A percentile compares a stretch with the other conserved stretches of the same genome.
Evolutionary conservation across 2,797 vertebrate genomes (phyloP).

Genomic region (Artibeus lituratus): DNA sequence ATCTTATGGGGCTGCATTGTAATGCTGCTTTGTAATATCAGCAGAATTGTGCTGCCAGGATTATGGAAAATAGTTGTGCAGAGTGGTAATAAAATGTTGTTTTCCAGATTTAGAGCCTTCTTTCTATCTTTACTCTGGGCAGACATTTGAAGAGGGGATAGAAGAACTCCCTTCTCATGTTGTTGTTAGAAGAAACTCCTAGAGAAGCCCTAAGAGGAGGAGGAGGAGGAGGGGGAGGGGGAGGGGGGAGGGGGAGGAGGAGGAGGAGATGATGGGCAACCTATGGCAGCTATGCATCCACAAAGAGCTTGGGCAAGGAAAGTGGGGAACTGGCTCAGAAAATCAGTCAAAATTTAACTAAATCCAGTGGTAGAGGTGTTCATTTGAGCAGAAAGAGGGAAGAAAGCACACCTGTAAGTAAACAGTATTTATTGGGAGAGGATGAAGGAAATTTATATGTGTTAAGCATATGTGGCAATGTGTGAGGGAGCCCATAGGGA

Average conservation of each 20-base stretch:
- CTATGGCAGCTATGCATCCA: not conserved
- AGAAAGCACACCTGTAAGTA: not conserved
- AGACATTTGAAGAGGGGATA: not conserved
- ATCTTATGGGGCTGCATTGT: not conserved
- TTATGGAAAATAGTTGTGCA: not conserved
- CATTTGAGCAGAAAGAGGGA: not conserved
- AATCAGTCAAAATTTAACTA: not conserved
- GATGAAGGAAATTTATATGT: not conserved
- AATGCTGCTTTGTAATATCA: not conserved
- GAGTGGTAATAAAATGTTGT: not conserved
- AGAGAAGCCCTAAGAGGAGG: not conserved
- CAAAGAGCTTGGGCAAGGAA: not conserved
- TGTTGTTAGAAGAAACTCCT: not conserved
- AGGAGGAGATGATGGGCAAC: not conserved
- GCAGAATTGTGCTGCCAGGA: not conserved
- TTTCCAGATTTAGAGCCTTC: not conserved
- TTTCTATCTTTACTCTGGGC: not conserved
- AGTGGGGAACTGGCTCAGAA: not conserved
- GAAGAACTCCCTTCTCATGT: not conserved
- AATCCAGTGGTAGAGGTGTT: not conserved
- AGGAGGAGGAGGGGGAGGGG: no score
- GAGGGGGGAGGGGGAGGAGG: no score
- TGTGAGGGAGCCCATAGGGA: not conserved
- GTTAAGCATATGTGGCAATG: not conserved
- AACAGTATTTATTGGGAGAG: not conserved